Evolutionary conservation across 2,888 invertebrate genomes (phyloP), one percentile per base, ranked within the genome.

Genomic region (Euproctis similis): DNA sequence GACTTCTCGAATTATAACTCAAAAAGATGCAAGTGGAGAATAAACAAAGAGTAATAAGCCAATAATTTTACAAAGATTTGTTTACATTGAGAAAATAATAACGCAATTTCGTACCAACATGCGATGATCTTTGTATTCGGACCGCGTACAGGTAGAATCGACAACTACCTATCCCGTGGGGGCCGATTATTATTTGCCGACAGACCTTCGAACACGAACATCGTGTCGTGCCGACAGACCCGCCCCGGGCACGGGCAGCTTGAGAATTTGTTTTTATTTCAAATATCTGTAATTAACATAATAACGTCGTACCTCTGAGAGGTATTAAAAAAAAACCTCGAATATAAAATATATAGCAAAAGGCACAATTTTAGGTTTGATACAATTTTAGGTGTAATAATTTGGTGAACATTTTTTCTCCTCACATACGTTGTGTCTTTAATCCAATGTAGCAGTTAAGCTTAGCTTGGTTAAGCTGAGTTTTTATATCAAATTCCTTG

Each of bases 21-120:
- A n/a, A n/a, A n/a, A n/a, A n/a, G n/a, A n/a, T n/a, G n/a, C n/a
- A n/a, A n/a, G n/a, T n/a, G 27, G 30, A 14, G 14, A 14, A 14
- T 14, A 6, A 4, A 14, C 14, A 4, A 14, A 14, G n/a, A 19
- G n/a, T n/a, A n/a, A 19, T 19, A n/a, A 8, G n/a, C 19, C 19
- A 6, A 42, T 48, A 52, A 44, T 45, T 31, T 36, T 26, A 37
- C 28, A 49, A 45, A 39, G 34, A 51, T 53, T 50, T 56, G 57
- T 61, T 61, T 53, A 59, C 45, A 54, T 35, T 47, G 43, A 48
- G 51, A 52, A 69, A 74, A 74, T 78, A 71, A 62, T 51, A 52
- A 52, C 53, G 67, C 66, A 75, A 76, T 75, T 60, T 69, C 59
- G 49, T 49, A 59, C 65, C 71, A 74, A 72, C 69, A 67, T 50